phyloP scores from a whole-genome alignment of 2,888 invertebrate species.

The Toxonevra muliebris region DNA sequence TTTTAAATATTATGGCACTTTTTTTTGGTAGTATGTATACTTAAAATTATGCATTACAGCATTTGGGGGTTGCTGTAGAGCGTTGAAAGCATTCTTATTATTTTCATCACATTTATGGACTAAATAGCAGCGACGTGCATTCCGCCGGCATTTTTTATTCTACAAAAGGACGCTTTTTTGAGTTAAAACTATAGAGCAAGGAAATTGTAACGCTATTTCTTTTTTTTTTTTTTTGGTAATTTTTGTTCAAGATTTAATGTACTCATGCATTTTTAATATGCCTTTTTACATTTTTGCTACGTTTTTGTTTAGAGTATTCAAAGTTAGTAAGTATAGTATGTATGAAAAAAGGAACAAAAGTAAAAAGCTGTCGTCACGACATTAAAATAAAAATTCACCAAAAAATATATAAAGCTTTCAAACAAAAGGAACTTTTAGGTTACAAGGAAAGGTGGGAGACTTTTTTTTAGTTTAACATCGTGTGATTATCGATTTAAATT shows the following conservation, averaged over 20 bases:
- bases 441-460: no score
- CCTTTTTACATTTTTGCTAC: conserved; percentile 38
- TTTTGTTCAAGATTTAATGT: conserved; percentile 49
- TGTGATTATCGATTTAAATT: conserved; percentile 11
- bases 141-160: no score
- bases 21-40: no score
- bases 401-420: not conserved
- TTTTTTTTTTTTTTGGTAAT: not conserved
- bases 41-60: no score
- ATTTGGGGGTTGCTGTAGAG: no score
- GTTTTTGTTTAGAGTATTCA: not conserved
- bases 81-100: no score
- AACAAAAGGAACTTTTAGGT: not conserved
- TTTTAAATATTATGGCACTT: no score
- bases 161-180: conserved; percentile 6
- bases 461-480: not conserved
- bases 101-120: no score
- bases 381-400: not conserved
- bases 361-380: conserved; percentile 46
- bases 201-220: conserved; percentile 22
- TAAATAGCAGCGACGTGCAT: no score
- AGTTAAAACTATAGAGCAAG: conserved; percentile 20
- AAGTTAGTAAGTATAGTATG: no score
- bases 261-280: conserved; percentile 52
- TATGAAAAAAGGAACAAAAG: conserved; percentile 20